Evolutionary conservation across 2,113 vertebrate species (phyloP).

Genomic region (Marmota flaviventris): DNA sequence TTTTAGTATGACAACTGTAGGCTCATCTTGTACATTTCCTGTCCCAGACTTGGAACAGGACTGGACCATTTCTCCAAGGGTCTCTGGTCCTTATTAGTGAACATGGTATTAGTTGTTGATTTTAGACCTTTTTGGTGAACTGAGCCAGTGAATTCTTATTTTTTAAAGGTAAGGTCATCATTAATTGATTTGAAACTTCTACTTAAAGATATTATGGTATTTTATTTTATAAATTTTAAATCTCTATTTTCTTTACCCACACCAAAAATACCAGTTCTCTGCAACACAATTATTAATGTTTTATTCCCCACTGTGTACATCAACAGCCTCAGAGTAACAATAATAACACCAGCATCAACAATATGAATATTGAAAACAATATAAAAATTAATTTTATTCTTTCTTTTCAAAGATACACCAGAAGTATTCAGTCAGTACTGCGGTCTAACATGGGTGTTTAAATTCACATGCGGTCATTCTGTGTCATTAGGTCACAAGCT

Average conservation of each 20-base stretch:
- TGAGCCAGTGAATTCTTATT: background rate
- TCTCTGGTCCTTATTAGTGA: background rate
- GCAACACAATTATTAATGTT: background rate
- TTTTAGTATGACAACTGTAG: background rate
- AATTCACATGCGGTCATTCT: background rate
- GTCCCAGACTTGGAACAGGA: background rate
- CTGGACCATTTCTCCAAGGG: background rate
- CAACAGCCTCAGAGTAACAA: background rate
- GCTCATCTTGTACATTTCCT: background rate
- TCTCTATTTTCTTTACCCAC: background rate
- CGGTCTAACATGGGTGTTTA: background rate
- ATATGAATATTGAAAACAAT: background rate
- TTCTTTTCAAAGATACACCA: background rate
- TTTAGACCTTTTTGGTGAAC: background rate
- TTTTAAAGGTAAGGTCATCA: background rate
- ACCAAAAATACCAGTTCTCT: background rate
- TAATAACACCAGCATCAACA: background rate
- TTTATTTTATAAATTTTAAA: slow-evolving; percentile 14
- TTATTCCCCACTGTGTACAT: background rate
- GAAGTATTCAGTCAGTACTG: no score
- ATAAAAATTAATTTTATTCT: background rate
- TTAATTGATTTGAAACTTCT: background rate
- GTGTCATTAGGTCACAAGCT: background rate
- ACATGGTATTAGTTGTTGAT: background rate
- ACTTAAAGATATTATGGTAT: background rate